These are phyloP conservation scores for Eristalis pertinax DNA, from an alignment of 2,888 invertebrate genomes.

Conservation along the genomic window DNA sequence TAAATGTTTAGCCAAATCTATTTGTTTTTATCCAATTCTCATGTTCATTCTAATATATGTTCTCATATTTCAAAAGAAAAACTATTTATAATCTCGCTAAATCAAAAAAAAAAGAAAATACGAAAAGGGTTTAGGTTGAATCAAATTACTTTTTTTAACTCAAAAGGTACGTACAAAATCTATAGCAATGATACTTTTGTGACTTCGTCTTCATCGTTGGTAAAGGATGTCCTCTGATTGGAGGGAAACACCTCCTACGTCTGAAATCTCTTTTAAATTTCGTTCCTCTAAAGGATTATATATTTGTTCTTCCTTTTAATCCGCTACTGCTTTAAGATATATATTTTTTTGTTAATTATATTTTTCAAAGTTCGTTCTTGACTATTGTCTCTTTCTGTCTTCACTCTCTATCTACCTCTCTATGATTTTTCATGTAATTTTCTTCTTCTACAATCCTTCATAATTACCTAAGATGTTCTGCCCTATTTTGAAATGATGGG, in stretches of 20 bases:
- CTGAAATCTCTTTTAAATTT: neutral
- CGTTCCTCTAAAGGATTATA: neutral
- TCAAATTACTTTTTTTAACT: neutral
- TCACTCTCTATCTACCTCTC: slow-evolving; percentile 48
- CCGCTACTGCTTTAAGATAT: slow-evolving; percentile 12
- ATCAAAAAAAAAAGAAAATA: slow-evolving; percentile 19
- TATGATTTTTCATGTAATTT: slow-evolving; percentile 65
- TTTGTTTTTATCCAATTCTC: slow-evolving; percentile 62
- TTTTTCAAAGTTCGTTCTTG: slow-evolving; percentile 65
- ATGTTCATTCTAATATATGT: slow-evolving; percentile 64
- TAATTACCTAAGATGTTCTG: neutral
- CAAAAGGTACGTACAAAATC: slow-evolving; percentile 62
- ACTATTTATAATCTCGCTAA: neutral
- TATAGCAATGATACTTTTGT: neutral
- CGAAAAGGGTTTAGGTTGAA: neutral
- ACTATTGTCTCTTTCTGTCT: slow-evolving; percentile 33
- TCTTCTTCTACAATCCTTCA: slow-evolving; percentile 34
- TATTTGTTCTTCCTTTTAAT: slow-evolving; percentile 27
- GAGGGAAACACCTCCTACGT: neutral
- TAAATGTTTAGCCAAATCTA: slow-evolving; percentile 60
- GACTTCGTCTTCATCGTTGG: neutral
- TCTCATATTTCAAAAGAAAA: slow-evolving; percentile 32
- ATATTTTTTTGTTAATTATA: slow-evolving; percentile 20
- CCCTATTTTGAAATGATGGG: slow-evolving; percentile 5
- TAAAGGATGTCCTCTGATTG: neutral